Base-by-base conservation (phyloP, 2,113 vertebrate species). In the Alosa alosa region DNA sequence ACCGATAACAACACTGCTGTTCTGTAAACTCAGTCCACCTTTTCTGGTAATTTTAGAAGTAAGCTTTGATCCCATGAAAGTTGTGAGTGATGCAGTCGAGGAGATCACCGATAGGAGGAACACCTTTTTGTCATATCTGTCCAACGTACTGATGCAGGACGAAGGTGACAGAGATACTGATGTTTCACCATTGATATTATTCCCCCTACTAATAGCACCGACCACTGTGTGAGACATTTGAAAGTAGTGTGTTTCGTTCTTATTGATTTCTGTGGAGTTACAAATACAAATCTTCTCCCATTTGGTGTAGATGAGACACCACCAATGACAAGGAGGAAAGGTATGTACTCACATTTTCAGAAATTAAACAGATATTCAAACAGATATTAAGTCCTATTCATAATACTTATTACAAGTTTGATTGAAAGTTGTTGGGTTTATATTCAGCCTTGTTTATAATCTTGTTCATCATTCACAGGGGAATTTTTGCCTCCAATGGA, bases 401-500 rank as follows among this genome's bases (percentile, higher is more conserved):
- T 72, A 31, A 72, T 72, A n/a, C 60, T 10, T 10, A 25, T 25
- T 25, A 25, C 8, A 17, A 39, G 22, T 39, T 75, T 75, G 64
- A 75, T 4, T 60, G 2, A 1, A 20, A 20, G 22, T 64, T n/a
- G 1, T 64, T 8, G 20, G n/a, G 11, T 39, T 15, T 17, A 78
- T 81, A 44, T 45, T 81, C 6, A 81, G 39, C 18, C 49, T 22
- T 55, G 46, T 55, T 57, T 64, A 44, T 45, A 81, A 25, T 72
- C 22, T 82, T 86, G n/a, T 86, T 84, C 84, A 4, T 68, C 85
- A 75, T 87, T 2, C 25, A 20, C 85, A 96, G 95, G 93, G 57
- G 87, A 94, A 92, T 95, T 96, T 91, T 86, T 95, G 78, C 95
- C 95, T 84, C 90, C 94, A 20, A 47, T 88, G 17, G 93, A 92